phyloP scores from a whole-genome alignment of 1,140 invertebrate species.

The Drosophila sechellia region DNA sequence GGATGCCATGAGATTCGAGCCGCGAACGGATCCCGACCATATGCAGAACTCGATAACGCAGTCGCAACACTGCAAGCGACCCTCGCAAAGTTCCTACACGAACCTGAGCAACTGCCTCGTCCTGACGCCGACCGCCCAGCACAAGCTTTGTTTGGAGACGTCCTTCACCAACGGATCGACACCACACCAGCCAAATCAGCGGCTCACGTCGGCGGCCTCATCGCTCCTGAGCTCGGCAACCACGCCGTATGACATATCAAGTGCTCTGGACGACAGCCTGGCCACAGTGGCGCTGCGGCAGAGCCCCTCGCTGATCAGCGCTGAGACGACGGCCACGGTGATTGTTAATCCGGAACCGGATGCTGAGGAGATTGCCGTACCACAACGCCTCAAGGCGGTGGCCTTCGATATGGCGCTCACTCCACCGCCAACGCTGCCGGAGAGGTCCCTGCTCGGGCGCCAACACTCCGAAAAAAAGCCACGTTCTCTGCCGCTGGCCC shows the following conservation, averaged over 20 bases:
- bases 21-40: constrained; percentile 6
- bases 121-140: constrained; percentile 85
- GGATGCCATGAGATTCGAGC: constrained; percentile 9
- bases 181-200: not conserved
- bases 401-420: constrained; percentile 72
- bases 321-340: constrained; percentile 69
- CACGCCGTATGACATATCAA: constrained; percentile 79
- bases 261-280: constrained; percentile 72
- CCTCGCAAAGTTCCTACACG: constrained; percentile 70
- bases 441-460: constrained; percentile 28
- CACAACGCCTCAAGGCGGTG: constrained; percentile 61
- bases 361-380: constrained; percentile 22
- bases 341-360: constrained; percentile 21
- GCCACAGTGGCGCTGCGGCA: constrained; percentile 66
- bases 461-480: constrained; percentile 73
- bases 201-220: constrained; percentile 73
- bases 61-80: constrained; percentile 33
- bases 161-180: constrained; percentile 88
- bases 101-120: constrained; percentile 70
- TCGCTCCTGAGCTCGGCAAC: constrained; percentile 79
- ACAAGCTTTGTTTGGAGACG: constrained; percentile 89
- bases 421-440: constrained; percentile 20
- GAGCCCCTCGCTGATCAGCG: constrained; percentile 69
- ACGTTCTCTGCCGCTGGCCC: constrained; percentile 48
- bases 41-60: constrained; percentile 2